phyloP scores from a whole-genome alignment of 2,797 vertebrate genomes.

The Phrynocephalus guinanensis region DNA sequence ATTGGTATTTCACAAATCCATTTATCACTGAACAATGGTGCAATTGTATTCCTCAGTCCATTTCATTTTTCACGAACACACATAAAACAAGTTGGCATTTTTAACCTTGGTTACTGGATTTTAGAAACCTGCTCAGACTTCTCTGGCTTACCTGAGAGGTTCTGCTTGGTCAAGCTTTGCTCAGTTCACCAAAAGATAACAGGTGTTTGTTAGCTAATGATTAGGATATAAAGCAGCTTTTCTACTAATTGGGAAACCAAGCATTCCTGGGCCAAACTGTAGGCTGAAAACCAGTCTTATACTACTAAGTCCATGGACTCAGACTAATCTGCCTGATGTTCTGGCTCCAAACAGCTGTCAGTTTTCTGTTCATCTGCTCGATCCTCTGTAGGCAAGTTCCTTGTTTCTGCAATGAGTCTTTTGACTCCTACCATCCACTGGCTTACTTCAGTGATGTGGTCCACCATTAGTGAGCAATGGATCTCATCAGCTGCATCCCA shows the following conservation, averaged over 20 bases:
- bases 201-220: background rate
- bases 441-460: constrained; percentile 93
- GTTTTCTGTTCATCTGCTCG: rapidly evolving
- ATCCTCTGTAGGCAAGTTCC: constrained; percentile 75
- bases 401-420: constrained; percentile 90
- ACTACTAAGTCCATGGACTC: background rate
- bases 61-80: background rate
- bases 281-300: background rate
- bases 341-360: rapidly evolving
- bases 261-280: background rate
- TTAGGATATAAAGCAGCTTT: background rate
- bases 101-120: background rate
- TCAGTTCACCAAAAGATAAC: background rate
- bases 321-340: constrained; percentile 12
- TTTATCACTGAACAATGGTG: background rate
- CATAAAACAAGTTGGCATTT: background rate
- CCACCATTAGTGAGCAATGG: constrained; percentile 93
- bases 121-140: background rate
- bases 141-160: background rate
- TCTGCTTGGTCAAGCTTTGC: background rate
- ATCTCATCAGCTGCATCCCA: constrained; percentile 92
- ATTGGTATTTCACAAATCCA: background rate
- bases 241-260: background rate
- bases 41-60: background rate
- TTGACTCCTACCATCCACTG: constrained; percentile 97